Base-by-base conservation (phyloP, 2,797 vertebrate genomes). In the Antennarius maculatus region DNA sequence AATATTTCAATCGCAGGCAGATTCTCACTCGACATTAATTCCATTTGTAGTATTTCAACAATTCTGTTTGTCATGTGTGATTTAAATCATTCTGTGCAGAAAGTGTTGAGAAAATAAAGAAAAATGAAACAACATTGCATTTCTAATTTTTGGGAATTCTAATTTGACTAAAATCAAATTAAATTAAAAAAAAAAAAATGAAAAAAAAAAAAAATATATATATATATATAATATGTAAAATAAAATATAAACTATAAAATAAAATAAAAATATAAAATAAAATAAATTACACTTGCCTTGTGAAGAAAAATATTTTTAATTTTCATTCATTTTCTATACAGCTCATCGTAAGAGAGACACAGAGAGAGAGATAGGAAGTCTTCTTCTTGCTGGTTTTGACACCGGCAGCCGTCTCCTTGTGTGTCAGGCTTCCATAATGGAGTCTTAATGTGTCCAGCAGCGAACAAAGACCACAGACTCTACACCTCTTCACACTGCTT, bases 391-490 rank as follows among this genome's bases (percentile, higher is more conserved):
- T 86, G 89, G 86, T 87, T 80, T 69, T 80, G 88, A 86, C 86
- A 79, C 77, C 86, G 66, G 77, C 88, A 89, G 88, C 76, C 84
- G 64, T 77, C 43, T 53, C 75, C 82, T 74, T 64, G 72, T 74
- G 80, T 86, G 90, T 86, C 86, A 91, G 77, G 63, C 80, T 82
- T 79, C 80, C 80, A 70, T 89, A 91, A 93, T 89, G 87, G 90
- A 92, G 87, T 85, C 79, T 84, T 86, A 88, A 92, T 77, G 62
- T 91, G 91, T 92, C 91, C 88, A 83, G 85, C 88, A 71, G 88
- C 17, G 90, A 92, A 92, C 88, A 92, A 91, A 91, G 91, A 89
- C 75, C 73, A 76, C 66, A 86, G 80, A 90, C 76, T 90, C 80
- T 61, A 72, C 82, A 88, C 80, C 77, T 84, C 87, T 84, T 86